Evolutionary conservation across 2,113 vertebrate species (phyloP).

Genomic region (Bubo bubo): DNA sequence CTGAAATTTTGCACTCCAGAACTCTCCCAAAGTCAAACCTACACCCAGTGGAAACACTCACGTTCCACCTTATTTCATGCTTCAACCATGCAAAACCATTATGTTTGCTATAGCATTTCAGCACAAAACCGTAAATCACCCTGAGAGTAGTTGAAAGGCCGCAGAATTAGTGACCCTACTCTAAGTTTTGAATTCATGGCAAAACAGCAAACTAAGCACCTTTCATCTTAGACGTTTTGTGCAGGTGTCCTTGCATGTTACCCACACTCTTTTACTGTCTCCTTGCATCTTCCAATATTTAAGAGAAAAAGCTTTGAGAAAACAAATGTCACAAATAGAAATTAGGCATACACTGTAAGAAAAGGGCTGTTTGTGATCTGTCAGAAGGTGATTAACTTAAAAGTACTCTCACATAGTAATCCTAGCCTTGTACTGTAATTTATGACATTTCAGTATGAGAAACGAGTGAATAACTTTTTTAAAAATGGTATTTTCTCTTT

Average conservation of each 20-base stretch:
- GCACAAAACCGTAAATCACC: slow-evolving; percentile 36
- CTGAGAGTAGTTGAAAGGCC: not conserved
- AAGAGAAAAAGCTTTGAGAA: not conserved
- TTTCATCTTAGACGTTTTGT: slow-evolving; percentile 12
- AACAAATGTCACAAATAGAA: not conserved
- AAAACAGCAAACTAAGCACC: not conserved
- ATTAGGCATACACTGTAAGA: not conserved
- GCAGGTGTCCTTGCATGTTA: not conserved
- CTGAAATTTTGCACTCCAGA: not conserved
- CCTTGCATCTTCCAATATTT: not conserved
- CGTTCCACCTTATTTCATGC: slow-evolving; percentile 42
- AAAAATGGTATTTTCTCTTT: not conserved
- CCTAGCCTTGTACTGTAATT: not conserved
- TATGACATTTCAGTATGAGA: not conserved
- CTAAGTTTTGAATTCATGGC: slow-evolving; percentile 9
- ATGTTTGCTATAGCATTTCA: slow-evolving; percentile 36
- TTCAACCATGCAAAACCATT: slow-evolving; percentile 54
- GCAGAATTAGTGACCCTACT: slow-evolving; percentile 27
- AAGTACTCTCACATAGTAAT: not conserved
- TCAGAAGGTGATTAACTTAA: not conserved
- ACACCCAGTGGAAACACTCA: not conserved
- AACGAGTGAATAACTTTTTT: not conserved
- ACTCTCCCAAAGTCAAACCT: not conserved
- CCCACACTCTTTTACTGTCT: not conserved
- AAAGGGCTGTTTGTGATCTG: not conserved